phyloP scores from a whole-genome alignment of 2,113 vertebrate species.

The Equus przewalskii region DNA sequence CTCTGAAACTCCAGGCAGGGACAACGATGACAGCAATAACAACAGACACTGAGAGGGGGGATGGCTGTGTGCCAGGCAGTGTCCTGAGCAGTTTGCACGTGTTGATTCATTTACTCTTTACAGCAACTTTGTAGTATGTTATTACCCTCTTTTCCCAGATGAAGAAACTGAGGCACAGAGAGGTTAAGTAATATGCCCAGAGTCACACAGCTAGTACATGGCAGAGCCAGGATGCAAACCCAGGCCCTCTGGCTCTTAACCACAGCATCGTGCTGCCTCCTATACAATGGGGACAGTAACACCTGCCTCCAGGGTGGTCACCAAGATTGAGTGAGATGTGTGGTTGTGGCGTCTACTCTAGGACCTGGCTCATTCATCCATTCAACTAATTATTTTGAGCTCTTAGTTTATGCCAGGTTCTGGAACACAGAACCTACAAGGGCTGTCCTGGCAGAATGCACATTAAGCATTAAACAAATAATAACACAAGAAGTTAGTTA shows the following conservation, averaged over 20 bases:
- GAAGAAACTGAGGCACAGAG: conserved; percentile 30
- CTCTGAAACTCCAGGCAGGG: background rate
- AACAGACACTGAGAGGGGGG: fast-evolving
- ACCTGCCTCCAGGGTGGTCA: background rate
- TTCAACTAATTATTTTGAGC: background rate
- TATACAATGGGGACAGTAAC: fast-evolving
- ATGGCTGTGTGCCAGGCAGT: background rate
- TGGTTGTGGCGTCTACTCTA: background rate
- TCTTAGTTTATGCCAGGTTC: background rate
- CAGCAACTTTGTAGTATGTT: fast-evolving
- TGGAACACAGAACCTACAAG: background rate
- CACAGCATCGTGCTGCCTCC: fast-evolving
- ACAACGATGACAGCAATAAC: background rate
- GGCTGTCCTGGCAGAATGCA: background rate
- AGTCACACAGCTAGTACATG: background rate
- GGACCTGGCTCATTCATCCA: background rate
- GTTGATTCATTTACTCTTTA: background rate
- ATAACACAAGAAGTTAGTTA: background rate
- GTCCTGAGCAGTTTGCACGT: background rate
- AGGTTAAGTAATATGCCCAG: background rate
- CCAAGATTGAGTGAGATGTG: fast-evolving
- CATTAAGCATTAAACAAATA: background rate
- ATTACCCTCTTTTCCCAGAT: background rate
- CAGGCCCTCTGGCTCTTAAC: background rate
- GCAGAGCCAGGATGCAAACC: background rate